Evolutionary conservation across 2,797 vertebrate genomes (phyloP), one percentile per base, ranked within the genome.

Genomic region (Urophycis tenuis): DNA sequence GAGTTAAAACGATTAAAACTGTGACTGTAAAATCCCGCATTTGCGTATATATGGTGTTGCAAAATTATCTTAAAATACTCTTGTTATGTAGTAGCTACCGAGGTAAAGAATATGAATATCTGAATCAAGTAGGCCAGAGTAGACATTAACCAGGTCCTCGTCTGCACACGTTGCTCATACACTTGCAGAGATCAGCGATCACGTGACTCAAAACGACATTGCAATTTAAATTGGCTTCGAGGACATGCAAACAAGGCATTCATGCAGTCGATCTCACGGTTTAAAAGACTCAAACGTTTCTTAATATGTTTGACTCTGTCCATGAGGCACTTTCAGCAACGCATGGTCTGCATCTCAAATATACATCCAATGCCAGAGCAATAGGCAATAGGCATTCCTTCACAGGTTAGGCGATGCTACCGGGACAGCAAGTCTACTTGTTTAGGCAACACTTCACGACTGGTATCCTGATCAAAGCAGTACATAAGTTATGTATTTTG

Each of bases 261-360:
- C 36, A 36, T 9, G 36, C 33, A 34, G 33, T 36, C 36, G 36
- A 36, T 36, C 5, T 36, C 36, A 11, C 36, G 11, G 36, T 36
- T 35, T 36, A 36, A 36, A 36, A 36, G 5, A 7, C 3, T 11
- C 36, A 7, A 45, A 45, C 10, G 41, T 45, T 45, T 45, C 2
- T 3, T 17, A 1, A 45, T 2, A 45, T 45, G 41, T 45, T 45
- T 15, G 10, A 53, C 45, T 53, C 76, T 69, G 81, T 76, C 69
- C 49, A 75, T 72, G 74, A 74, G 74, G 39, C 22, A 75, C 74
- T 60, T 85, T 81, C 69, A 84, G 77, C 70, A 71, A 77, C 29
- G 2, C 41, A 45, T 9, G 17, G 67, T 73, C 78, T 34, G 36
- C 8, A 41, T 83, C 86, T 83, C 83, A 87, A 74, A 88, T 81